Base-by-base conservation (phyloP, 2,113 vertebrate genomes). In the Mustela nigripes region DNA sequence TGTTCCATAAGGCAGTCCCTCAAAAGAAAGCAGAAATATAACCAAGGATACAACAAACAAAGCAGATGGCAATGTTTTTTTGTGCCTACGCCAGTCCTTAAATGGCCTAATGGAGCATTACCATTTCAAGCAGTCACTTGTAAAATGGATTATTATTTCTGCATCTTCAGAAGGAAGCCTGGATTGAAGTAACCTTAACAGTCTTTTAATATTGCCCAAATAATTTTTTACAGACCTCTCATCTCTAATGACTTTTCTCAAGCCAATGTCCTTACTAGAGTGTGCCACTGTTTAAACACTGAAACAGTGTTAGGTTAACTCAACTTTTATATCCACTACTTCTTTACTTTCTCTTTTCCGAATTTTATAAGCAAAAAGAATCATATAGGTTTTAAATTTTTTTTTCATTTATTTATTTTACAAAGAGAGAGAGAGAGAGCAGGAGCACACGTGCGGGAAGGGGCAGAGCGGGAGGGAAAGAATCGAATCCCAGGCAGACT, bases 71-170 rank as follows among this genome's bases (percentile, higher is more conserved):
- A 96, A 74, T 33, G 58, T 92, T 96, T 96, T 97, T 97, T 88
- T 15, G 12, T 87, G 92, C 1, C 0, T n/a, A 42, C 33, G 63
- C 18, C 39, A 58, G 50, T 53, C 80, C 81, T 97, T 45, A 15
- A 16, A 95, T 39, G 24, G 92, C 78, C 91, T 93, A 81, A 85
- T 21, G 45, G 7, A 80, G 45, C 80, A 90, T 50, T 39, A 79
- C 15, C 45, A 9, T 42, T 62, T 45, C 45, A 92, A 97, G 79
- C 83, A 95, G 74, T 95, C 67, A 82, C 84, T 85, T 97, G 87
- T 93, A 97, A 98, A 98, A 98, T 76, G 93, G 82, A 95, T 81
- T 94, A 28, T 97, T 94, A 96, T 89, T 97, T 24, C 74, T 50
- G 12, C 76, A 26, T 82, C 28, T 95, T 95, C 87, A 84, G 71